These are phyloP conservation scores for Mimumesa dahlbomi DNA, from an alignment of 2,888 invertebrate species.

Conservation along the genomic window DNA sequence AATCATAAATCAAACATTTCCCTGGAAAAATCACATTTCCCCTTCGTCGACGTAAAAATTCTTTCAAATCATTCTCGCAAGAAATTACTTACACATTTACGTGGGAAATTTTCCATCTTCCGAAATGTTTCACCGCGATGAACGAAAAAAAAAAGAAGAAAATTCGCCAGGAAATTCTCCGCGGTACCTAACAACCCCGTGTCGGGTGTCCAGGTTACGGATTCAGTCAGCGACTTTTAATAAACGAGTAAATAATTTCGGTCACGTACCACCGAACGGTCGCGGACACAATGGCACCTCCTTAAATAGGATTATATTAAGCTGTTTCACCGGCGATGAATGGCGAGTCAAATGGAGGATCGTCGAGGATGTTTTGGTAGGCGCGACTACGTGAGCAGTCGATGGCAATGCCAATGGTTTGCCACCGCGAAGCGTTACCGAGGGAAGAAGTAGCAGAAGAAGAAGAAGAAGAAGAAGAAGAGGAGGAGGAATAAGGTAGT, in stretches of 20 bases:
- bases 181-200: background rate
- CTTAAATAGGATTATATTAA: conserved; percentile 80
- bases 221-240: conserved; percentile 70
- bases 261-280: conserved; percentile 75
- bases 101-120: no score
- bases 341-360: conserved; percentile 78
- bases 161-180: background rate
- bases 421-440: conserved; percentile 64
- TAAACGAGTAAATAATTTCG: conserved; percentile 80
- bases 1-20: conserved; percentile 1
- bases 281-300: conserved; percentile 67
- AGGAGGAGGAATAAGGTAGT: conserved; percentile 64
- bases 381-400: conserved; percentile 68
- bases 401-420: conserved; percentile 54
- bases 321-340: conserved; percentile 77
- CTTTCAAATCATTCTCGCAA: no score
- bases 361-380: conserved; percentile 79
- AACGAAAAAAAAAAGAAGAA: no score
- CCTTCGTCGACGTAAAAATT: no score
- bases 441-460: conserved; percentile 32
- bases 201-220: conserved; percentile 29
- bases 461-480: conserved; percentile 43
- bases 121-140: no score
- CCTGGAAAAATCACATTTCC: background rate
- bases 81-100: no score